Conservation (phyloP, 2,113 vertebrate species). For the Stercorarius parasiticus region DNA sequence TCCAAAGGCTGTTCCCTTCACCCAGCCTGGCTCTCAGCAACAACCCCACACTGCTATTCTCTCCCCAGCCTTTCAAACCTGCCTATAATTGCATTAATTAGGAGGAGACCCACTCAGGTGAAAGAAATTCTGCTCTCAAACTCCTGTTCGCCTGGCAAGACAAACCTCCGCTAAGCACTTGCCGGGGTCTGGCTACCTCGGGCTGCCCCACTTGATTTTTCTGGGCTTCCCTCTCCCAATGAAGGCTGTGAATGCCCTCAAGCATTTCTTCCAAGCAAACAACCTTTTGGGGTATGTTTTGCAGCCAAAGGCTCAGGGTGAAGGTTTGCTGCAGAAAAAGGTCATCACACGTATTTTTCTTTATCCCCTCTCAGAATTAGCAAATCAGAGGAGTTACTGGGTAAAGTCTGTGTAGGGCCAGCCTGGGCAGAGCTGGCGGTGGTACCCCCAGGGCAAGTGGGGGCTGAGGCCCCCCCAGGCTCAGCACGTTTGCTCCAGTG, state of each 20-base stretch:
- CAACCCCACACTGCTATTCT: rapidly evolving
- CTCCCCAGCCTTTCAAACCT: neutral
- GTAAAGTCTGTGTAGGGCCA: neutral
- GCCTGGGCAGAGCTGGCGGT: neutral
- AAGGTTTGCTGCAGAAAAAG: neutral
- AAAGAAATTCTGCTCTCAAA: neutral
- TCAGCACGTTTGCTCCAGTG: neutral
- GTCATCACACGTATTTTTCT: neutral
- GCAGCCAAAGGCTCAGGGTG: neutral
- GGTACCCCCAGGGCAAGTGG: rapidly evolving
- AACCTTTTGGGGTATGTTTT: neutral
- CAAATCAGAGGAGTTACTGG: neutral
- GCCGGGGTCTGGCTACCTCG: neutral
- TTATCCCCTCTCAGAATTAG: neutral
- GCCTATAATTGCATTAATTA: neutral
- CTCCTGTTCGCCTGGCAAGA: neutral
- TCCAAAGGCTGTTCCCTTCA: neutral
- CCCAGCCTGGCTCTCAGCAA: rapidly evolving
- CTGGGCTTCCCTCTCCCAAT: neutral
- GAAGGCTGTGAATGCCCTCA: neutral
- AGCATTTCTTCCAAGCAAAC: neutral
- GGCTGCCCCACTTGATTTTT: neutral
- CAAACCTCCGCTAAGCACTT: neutral
- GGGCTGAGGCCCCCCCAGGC: neutral
- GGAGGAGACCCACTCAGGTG: neutral